Base-by-base conservation (phyloP, 1,140 invertebrate species). In the Neodiprion lecontei region DNA sequence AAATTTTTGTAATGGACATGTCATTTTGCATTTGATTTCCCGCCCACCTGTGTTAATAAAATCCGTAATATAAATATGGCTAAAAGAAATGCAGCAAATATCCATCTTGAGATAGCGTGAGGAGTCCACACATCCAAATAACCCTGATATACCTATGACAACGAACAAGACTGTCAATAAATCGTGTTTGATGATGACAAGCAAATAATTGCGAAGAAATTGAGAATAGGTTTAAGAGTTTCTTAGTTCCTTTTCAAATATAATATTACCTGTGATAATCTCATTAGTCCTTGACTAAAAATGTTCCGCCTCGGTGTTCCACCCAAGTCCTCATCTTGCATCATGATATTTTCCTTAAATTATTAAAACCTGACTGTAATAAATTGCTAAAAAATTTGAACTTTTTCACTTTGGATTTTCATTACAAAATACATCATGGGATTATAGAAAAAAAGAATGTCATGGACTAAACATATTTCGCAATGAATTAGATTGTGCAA, bases 321-420 rank as follows among this genome's bases (percentile, higher is more conserved):
- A 72, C 83, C 82, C 50, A 89, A 83, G 84, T 89, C 87, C 80
- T 89, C 88, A 87, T 89, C 87, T 82, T 88, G 86, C 87, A 89
- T 88, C 88, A 89, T 89, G 83, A 80, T 87, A 81, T 74, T 72
- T 80, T 77, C 69, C 75, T 83, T 76, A 70, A 78, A 75, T 74
- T 47, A 72, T 68, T 66, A 53, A 48, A 47, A 75, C 17, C 23
- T 67, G 12, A 53, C 67, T 67, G 72, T 72, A 17, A 67, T 49
- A 0, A 14, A 9, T 14, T 11, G 11, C 7, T 12, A 21, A 23
- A 23, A 14, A 47, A 14, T 11, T 69, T 12, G 12, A 5, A 0
- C 61, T 65, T 21, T 14, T 14, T 21, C 17, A 17, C 7, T 21
- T 14, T 65, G 61, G 17, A 65, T 14, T 65, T 65, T 21, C 17